phyloP scores from a whole-genome alignment of 2,113 vertebrate species.

The Dolichallabes microphthalmus region DNA sequence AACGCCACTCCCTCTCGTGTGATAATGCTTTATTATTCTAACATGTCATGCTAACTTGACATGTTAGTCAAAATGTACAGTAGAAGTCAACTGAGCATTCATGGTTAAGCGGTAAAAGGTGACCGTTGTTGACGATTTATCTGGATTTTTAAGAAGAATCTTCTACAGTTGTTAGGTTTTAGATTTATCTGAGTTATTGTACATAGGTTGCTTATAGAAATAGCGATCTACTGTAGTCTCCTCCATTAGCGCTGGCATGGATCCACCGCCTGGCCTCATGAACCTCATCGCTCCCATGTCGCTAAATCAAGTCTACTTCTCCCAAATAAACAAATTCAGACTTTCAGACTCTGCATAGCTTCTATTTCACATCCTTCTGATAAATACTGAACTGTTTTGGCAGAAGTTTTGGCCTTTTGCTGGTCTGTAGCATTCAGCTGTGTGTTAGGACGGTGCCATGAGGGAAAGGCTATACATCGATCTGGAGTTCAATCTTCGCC shows the following conservation, averaged over 20 bases:
- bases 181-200: conserved; percentile 42
- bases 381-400: not conserved
- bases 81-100: too few relatives aligned
- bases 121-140: not conserved
- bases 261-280: conserved; percentile 19
- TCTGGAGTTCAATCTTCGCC: too few relatives aligned
- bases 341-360: not conserved
- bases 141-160: not conserved
- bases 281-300: not conserved
- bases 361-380: not conserved
- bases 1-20: too few relatives aligned
- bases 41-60: too few relatives aligned
- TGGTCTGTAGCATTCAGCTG: too few relatives aligned
- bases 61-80: not conserved
- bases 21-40: too few relatives aligned
- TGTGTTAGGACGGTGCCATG: too few relatives aligned
- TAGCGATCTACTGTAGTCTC: conserved; percentile 24
- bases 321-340: not conserved
- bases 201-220: conserved; percentile 31
- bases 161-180: not conserved
- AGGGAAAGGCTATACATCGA: too few relatives aligned
- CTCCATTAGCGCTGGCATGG: conserved; percentile 33
- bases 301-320: not conserved
- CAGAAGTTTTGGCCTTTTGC: too few relatives aligned
- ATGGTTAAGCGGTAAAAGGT: not conserved